Evolutionary conservation across 2,113 vertebrate genomes (phyloP).

Genomic region (Apeltes quadracus): DNA sequence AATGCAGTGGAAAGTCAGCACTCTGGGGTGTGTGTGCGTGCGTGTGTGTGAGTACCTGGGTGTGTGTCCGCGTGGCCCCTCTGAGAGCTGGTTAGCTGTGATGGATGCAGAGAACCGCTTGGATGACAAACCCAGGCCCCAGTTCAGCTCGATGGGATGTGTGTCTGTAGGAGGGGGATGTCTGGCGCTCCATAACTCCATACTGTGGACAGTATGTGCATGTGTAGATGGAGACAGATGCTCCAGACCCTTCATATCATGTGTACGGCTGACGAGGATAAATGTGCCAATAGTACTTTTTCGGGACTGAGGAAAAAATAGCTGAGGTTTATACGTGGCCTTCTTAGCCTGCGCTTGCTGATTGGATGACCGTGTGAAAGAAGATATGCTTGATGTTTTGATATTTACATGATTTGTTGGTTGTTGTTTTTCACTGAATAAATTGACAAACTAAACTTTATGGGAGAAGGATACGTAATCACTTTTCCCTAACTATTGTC

Average conservation of each 20-base stretch:
- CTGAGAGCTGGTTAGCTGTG: not conserved
- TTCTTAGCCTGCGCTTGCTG: not conserved
- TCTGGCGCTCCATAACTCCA: conserved; percentile 47
- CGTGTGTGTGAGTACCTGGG: not conserved
- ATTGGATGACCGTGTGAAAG: conserved; percentile 8
- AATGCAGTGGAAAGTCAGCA: conserved; percentile 4
- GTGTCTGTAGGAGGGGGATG: conserved; percentile 57
- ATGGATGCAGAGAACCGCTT: conserved; percentile 48
- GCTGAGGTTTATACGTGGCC: conserved; percentile 20
- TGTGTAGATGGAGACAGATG: conserved; percentile 59
- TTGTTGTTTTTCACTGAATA: not conserved
- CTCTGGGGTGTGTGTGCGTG: not conserved
- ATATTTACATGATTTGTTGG: not conserved
- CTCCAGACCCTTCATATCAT: conserved; percentile 34
- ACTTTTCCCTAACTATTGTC: not conserved
- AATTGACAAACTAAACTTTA: not conserved
- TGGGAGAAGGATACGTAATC: not conserved
- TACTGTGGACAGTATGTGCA: conserved; percentile 38
- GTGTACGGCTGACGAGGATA: conserved; percentile 52
- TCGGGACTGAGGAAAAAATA: conserved; percentile 31
- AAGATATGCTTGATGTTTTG: not conserved
- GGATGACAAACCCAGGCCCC: conserved; percentile 44
- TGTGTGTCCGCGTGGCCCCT: not conserved
- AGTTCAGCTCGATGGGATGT: conserved; percentile 20
- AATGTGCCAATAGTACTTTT: conserved; percentile 50